Base-by-base conservation (phyloP, 1,140 invertebrate genomes). In the Pseudomyrmex cubaensis region DNA sequence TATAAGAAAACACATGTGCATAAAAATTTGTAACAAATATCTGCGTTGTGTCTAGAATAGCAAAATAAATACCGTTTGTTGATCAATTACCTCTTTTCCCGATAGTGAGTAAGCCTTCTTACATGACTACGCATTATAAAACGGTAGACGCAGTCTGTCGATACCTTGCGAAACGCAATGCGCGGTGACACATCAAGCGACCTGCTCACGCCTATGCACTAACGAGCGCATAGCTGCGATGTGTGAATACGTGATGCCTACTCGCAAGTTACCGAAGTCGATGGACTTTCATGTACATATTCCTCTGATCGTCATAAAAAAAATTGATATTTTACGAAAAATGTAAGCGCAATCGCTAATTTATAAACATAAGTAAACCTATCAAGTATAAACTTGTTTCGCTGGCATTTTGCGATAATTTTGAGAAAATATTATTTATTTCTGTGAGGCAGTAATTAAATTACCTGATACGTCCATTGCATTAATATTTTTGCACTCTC, bases 151-250 rank as follows among this genome's bases (percentile, higher is more conserved):
- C 35, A 85, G 87, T 89, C 78, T 86, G 59, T 78, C 73, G 82
- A 85, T 61, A 69, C 52, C 88, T 91, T 90, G 82, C 89, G 89
- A 90, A 90, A 87, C 64, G 69, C 82, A 66, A 74, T 74, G 72
- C 80, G 57, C 80, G 84, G 85, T 90, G 90, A 90, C 89, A 90
- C 89, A 90, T 82, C 69, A 82, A 80, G 67, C 89, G 89, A 90
- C 85, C 89, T 90, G 87, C 84, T 89, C 84, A 87, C 89, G 89
- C 88, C 87, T 90, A 86, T 85, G 64, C 85, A 69, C 75, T 63
- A 70, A 63, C 83, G 62, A 85, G 76, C 73, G 78, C 82, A 82
- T 75, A 84, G 52, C 67, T 72, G 59, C 74, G 57, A 84, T 75
- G 70, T 76, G 73, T 69, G 48, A n/a, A 70, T 67, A 75, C 44